These are phyloP conservation scores for Euspilapteryx auroguttella DNA, from an alignment of 2,888 invertebrate species.

Conservation along the genomic window DNA sequence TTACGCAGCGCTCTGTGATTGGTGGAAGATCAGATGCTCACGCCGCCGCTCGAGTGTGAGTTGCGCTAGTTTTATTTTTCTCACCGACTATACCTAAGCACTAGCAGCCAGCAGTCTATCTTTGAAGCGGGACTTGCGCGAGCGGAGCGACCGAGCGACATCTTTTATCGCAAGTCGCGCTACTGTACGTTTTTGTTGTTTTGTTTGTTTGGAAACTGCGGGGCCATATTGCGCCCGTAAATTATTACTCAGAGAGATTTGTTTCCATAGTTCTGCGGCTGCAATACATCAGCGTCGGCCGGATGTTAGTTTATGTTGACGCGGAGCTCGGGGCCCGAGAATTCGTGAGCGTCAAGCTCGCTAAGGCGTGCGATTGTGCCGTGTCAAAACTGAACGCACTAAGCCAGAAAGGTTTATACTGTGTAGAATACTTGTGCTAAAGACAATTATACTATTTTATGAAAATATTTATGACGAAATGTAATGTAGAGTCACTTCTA, in stretches of 20 bases:
- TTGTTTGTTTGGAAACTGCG: conserved; percentile 42
- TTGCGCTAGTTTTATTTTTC: conserved; percentile 18
- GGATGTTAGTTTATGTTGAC: conserved; percentile 55
- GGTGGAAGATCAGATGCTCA: conserved; percentile 16
- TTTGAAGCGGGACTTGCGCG: conserved; percentile 27
- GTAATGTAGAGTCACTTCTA: too few species aligned
- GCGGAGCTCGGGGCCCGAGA: conserved; percentile 29
- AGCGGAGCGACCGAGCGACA: conserved; percentile 46
- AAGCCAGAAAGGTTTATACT: too few species aligned
- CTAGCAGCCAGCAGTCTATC: conserved; percentile 27
- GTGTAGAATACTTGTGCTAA: too few species aligned
- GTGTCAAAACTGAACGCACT: too few species aligned
- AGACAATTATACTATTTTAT: too few species aligned
- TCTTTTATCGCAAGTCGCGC: conserved; percentile 45
- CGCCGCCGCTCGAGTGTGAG: conserved; percentile 18
- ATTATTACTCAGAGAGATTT: conserved; percentile 53
- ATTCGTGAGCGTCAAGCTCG: conserved; percentile 32
- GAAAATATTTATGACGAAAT: too few species aligned
- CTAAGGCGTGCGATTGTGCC: conserved; percentile 21
- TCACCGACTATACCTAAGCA: conserved; percentile 21
- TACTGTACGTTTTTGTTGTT: conserved; percentile 36
- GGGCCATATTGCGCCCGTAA: conserved; percentile 49
- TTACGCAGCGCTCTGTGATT: conserved; percentile 37
- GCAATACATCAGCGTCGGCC: conserved; percentile 50
- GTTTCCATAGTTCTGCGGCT: conserved; percentile 55